Base-by-base conservation (phyloP, 2,113 vertebrate genomes). In the Atrichornis clamosus region DNA sequence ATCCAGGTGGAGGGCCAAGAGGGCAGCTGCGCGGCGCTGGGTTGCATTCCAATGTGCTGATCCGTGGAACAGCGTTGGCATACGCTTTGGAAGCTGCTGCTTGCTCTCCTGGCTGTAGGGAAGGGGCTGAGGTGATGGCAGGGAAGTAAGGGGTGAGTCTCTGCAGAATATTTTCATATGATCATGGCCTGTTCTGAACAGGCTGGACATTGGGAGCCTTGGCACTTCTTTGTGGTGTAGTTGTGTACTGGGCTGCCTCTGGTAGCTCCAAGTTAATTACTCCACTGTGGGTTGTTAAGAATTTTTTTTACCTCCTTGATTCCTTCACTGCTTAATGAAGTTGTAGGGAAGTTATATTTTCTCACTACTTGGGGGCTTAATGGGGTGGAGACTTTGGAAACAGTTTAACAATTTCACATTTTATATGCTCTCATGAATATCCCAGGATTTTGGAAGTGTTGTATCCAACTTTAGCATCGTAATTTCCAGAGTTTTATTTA, bases 1-100 rank as follows among this genome's bases (percentile, higher is more conserved):
- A 67, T 97, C 95, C 93, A 97, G 95, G 96, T 97, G 95, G 94
- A 95, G 95, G 90, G 89, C 95, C 74, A 89, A 95, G 93, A 90
- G 86, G 87, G 94, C 97, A 95, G 94, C 96, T 92, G 90, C 44
- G 10, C 37, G 53, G 92, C n/a, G 75, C 81, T 89, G 93, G 77
- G 62, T 93, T 86, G 49, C 83, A 82, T 93, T 97, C 89, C 91
- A 93, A 97, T 92, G 83, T 60, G 73, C 91, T 94, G 97, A 97
- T 92, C 93, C 70, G 53, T 94, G 95, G 91, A 95, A 95, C 96
- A 96, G 95, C 68, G 55, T 85, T 96, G 93, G 68, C 95, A 50
- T 95, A 91, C 39, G 12, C 75, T 94, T 92, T 95, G 95, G 96
- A 94, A 95, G 92, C 75, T 94, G 93, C 95, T 95, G 81, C 87